phyloP scores from a whole-genome alignment of 2,888 invertebrate species.

The Phengaris alcon region DNA sequence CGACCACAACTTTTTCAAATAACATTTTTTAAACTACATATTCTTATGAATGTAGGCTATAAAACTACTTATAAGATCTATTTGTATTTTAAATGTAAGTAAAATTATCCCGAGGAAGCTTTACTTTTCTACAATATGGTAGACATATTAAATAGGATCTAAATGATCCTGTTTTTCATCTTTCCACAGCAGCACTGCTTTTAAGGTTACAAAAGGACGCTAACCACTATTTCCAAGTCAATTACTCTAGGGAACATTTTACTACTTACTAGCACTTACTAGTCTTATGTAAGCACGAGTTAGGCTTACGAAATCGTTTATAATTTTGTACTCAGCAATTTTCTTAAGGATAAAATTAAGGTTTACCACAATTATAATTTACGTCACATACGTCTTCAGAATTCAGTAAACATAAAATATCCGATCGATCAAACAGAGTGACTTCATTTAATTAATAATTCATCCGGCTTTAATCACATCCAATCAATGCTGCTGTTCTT shows the following conservation, averaged over 20 bases:
- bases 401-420: slow-evolving; percentile 35
- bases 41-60: slow-evolving; percentile 78
- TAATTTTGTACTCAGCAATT: slow-evolving; percentile 77
- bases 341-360: slow-evolving; percentile 72
- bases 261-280: slow-evolving; percentile 79
- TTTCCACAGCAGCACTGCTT: slow-evolving; percentile 54
- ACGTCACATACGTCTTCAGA: slow-evolving; percentile 35
- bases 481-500: slow-evolving; percentile 50
- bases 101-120: slow-evolving; percentile 68
- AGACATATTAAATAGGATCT: slow-evolving; percentile 56
- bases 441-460: slow-evolving; percentile 2
- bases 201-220: slow-evolving; percentile 46
- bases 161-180: slow-evolving; percentile 47
- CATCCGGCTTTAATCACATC: slow-evolving; percentile 31
- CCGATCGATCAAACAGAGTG: slow-evolving; percentile 31
- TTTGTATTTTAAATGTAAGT: slow-evolving; percentile 62
- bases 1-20: slow-evolving; percentile 32
- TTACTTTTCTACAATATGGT: slow-evolving; percentile 70
- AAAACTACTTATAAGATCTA: slow-evolving; percentile 66
- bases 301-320: slow-evolving; percentile 74
- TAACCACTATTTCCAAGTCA: slow-evolving; percentile 87
- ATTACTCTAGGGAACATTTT: slow-evolving; percentile 91
- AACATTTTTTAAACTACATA: slow-evolving; percentile 54
- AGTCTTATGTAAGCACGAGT: slow-evolving; percentile 66
- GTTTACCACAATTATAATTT: slow-evolving; percentile 43